Evolutionary conservation across 2,113 vertebrate species (phyloP), one percentile per base, ranked within the genome.

Genomic region (Danionella cerebrum): DNA sequence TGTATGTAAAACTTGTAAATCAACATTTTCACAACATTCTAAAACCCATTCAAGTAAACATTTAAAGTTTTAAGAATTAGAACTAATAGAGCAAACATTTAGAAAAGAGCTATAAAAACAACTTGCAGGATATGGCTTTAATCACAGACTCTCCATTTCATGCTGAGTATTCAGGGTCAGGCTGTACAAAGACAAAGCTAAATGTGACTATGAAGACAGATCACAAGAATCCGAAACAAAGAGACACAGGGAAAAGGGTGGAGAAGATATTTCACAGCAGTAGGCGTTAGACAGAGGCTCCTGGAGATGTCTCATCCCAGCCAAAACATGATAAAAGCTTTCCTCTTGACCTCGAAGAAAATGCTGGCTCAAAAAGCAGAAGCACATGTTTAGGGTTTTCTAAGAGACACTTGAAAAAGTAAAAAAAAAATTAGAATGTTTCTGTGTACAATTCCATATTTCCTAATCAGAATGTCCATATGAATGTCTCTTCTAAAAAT

Each of bases 291-390:
- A 31, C 18, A 60, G 27, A 13, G 41, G 41, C 41, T 44, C 6
- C 41, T 44, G 41, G 41, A 44, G 41, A 19, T 45, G 27, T 47
- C 60, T 41, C 12, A 44, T 42, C n/a, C 19, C 39, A 47, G 48
- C 19, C 31, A 59, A 60, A 67, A 44, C 51, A 74, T 48, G 36
- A 64, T 59, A 65, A 65, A 10, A 52, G 11, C 3, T 9, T 27
- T 52, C 50, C 29, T 59, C 48, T 14, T 44, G 62, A 33, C 55
- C 36, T 73, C 66, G 38, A 48, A 14, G 39, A 19, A 18, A 5
- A 14, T 14, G 22, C 18, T 55, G 38, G 62, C 6, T 38, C 12
- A 44, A 44, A 31, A n/a, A n/a, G n/a, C n/a, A n/a, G n/a, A n/a
- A n/a, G n/a, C n/a, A n/a, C n/a, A n/a, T n/a, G n/a, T 9, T 36